Base-by-base conservation (phyloP, 1,140 invertebrate species). In the Sminthurinus signatus region DNA sequence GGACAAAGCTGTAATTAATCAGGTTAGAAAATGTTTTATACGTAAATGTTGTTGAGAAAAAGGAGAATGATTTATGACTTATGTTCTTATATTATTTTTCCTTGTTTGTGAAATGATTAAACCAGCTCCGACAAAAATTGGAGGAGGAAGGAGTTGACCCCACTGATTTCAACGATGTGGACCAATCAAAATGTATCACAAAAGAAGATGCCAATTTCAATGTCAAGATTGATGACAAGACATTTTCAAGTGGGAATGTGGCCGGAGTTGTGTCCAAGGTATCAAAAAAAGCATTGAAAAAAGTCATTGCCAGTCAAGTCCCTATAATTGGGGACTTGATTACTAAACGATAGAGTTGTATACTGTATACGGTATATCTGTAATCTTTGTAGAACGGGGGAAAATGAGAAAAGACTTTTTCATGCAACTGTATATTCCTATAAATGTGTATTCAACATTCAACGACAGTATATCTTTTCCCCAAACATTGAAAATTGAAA, bases 201-300 rank as follows among this genome's bases (percentile, higher is more conserved):
- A 79, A 81, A 14, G 78, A 79, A n/a, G 78, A 82, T 55, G 61
- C 75, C 5, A 83, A 82, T 3, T 77, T 87, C 2, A 84, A 88
- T 71, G 84, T 90, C 44, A 84, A 85, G 70, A 83, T 89, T 48
- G 82, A 89, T 67, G 84, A 85, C 0, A 79, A 86, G 4, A 90
- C 88, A 0, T 88, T 91, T 73, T 85, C 82, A 0, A 78, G 85
- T 0, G 80, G 86, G 58, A 86, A 83, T 67, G 79, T 88, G n/a
- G 86, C 83, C 0, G 80, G 81, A 10, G 82, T 82, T 1, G 82
- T 88, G 0, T 80, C 83, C 31, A 87, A 86, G 74, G 86, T 68
- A 59, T 54, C 27, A 21, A 23, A n/a, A 27, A 28, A 44, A 32
- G 19, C 8, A 1, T 15, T 48, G 32, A 59, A 44, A 27, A 51